Base-by-base conservation (phyloP, 53 echinoderm and acorn worm genomes). In the Crossaster papposus region DNA sequence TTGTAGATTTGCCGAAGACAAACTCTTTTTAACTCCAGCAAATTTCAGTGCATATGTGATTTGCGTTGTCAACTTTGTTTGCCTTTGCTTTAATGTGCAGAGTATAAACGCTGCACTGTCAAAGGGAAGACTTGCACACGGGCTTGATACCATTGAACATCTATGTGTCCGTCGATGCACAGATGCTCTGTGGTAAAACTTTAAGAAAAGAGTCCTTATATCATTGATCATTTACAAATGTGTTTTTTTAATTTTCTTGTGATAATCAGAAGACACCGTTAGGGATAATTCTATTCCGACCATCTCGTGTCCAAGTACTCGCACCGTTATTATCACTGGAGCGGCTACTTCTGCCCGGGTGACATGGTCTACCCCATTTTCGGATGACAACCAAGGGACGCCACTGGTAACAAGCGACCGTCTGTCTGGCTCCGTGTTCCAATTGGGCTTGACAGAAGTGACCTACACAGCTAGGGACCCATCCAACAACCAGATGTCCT, bases 381-480 rank as follows among this genome's bases (percentile, higher is more conserved):
- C 36, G 3, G 22, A 14, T 0, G 87, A 87, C 77, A 77, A 87
- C 44, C 87, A 77, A 77, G 87, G 87, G 14, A 33, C 22, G 2
- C 64, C 87, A 58, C 55, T 34, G 58, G 87, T 87, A 9, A 76
- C 62, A 11, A 87, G 87, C 24, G 63, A 87, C 36, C 62, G 77
- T 13, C 76, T 17, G 72, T 76, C 87, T 2, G 87, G 87, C 14
- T 75, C 87, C 2, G 11, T n/a, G 62, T 76, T 87, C 34, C 4
- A 13, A 23, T 77, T n/a, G 32, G 84, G 91, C 2, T 58, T 68
- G 0, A 33, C 29, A 23, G 2, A 33, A 28, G 91, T 91, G 22
- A 91, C 84, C 14, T 91, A 83, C 79, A 85, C 85, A 0, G 83
- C 79, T 12, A 70, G 36, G 6, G 91, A 91, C 35, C 20, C 17